Conservation (phyloP, 1,140 invertebrate genomes). For the Ceratoteleas bidentatus region DNA sequence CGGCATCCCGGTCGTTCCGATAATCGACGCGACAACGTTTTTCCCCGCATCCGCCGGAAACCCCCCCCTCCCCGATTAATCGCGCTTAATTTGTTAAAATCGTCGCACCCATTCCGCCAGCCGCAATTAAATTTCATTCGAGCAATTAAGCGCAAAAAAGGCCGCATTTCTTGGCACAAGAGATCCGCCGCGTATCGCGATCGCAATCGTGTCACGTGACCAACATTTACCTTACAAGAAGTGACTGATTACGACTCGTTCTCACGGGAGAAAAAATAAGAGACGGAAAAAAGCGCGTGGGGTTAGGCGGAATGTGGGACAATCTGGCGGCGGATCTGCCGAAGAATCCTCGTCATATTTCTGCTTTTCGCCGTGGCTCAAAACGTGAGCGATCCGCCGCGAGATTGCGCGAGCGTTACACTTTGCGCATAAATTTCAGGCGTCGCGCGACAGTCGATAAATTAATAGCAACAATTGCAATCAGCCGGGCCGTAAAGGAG, state of each 20-base stretch:
- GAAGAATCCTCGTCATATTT: constrained; percentile 42
- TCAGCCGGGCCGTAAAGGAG: neutral
- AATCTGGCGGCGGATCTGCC: constrained; percentile 48
- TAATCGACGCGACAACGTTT: constrained; percentile 5
- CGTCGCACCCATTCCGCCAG: too few relatives aligned
- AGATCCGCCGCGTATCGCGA: constrained; percentile 29
- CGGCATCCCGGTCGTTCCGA: constrained; percentile 1
- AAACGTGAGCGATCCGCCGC: constrained; percentile 30
- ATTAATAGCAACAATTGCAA: neutral
- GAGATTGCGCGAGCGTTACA: constrained; percentile 22
- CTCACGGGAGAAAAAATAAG: constrained; percentile 24
- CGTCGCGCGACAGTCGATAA: neutral
- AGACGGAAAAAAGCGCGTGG: neutral
- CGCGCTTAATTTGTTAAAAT: too few relatives aligned
- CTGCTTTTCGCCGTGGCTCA: constrained; percentile 19
- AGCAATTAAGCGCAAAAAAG: constrained; percentile 19
- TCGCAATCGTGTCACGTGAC: constrained; percentile 50
- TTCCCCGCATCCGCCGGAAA: too few relatives aligned
- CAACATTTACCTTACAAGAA: constrained; percentile 51
- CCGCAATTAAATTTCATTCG: neutral
- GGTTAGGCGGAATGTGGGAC: constrained; percentile 10
- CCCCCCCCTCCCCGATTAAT: too few relatives aligned
- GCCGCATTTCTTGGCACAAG: constrained; percentile 22
- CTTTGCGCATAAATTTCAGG: constrained; percentile 22
- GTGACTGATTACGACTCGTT: constrained; percentile 54